These are phyloP conservation scores for Drosophila recens DNA, from an alignment of 2,888 invertebrate species.

Conservation along the genomic window DNA sequence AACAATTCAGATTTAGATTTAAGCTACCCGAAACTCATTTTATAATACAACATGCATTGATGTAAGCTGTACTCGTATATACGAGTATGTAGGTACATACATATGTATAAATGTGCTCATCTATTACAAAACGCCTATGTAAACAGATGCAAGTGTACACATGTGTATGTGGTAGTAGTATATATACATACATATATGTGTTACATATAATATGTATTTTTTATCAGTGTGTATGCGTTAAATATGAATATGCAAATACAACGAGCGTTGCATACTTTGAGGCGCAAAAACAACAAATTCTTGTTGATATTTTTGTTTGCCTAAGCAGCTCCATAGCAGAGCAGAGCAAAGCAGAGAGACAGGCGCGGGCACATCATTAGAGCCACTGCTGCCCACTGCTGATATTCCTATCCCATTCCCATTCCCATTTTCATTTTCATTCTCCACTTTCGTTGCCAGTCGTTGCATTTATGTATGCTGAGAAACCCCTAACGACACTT, in stretches of 20 bases:
- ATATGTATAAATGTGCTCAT: neutral
- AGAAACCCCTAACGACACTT: slow-evolving; percentile 66
- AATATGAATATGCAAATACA: slow-evolving; percentile 75
- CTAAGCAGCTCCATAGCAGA: slow-evolving; percentile 59
- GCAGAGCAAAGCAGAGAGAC: neutral
- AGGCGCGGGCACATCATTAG: slow-evolving; percentile 54
- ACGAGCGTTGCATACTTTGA: slow-evolving; percentile 47
- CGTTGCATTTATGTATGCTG: neutral
- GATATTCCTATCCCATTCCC: neutral
- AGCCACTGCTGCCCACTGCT: slow-evolving; percentile 25
- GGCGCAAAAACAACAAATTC: slow-evolving; percentile 54
- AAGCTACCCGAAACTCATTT: too few species aligned
- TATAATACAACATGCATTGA: too few species aligned
- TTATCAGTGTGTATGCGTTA: neutral
- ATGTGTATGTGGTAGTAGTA: neutral
- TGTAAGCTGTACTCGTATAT: too few species aligned
- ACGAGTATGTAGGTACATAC: too few species aligned
- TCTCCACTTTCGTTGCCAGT: neutral
- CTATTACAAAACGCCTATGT: slow-evolving; percentile 9
- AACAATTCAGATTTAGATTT: too few species aligned
- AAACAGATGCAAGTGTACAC: neutral
- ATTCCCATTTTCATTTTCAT: neutral
- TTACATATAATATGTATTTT: too few species aligned
- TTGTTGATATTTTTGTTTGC: slow-evolving; percentile 48
- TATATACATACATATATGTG: too few species aligned